phyloP scores from a whole-genome alignment of 2,888 invertebrate genomes.

The Boloria selene region DNA sequence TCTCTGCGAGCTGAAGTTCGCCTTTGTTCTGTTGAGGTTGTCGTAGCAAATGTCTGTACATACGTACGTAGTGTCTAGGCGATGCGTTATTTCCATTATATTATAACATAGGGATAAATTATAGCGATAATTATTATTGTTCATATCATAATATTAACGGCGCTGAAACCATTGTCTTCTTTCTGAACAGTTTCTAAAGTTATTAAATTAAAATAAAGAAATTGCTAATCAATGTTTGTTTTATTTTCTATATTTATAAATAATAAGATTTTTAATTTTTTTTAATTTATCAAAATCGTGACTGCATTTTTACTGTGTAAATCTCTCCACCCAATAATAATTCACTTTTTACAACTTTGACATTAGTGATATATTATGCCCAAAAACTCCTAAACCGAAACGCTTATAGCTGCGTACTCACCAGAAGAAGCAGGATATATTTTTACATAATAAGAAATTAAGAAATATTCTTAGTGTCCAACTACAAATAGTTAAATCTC shows the following conservation, averaged over 20 bases:
- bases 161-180: constrained; percentile 86
- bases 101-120: constrained; percentile 73
- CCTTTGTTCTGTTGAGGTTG: constrained; percentile 24
- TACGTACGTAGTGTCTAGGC: constrained; percentile 67
- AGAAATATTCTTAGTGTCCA: no score
- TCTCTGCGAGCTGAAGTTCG: constrained; percentile 50
- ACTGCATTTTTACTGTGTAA: no score
- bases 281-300: no score
- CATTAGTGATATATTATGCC: no score
- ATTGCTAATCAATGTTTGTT: constrained; percentile 76
- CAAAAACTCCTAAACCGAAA: no score
- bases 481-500: no score
- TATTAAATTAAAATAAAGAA: constrained; percentile 83
- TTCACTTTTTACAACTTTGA: no score
- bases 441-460: no score
- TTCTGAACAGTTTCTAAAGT: constrained; percentile 90
- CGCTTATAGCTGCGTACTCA: no score
- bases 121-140: constrained; percentile 83
- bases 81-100: constrained; percentile 76
- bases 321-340: no score
- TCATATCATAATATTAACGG: constrained; percentile 87
- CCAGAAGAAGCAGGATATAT: no score
- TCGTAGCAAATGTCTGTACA: constrained; percentile 65
- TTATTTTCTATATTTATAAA: constrained; percentile 46
- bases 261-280: no score